Conservation (phyloP, 2,797 vertebrate species). For the Micrastur ruficollis region DNA sequence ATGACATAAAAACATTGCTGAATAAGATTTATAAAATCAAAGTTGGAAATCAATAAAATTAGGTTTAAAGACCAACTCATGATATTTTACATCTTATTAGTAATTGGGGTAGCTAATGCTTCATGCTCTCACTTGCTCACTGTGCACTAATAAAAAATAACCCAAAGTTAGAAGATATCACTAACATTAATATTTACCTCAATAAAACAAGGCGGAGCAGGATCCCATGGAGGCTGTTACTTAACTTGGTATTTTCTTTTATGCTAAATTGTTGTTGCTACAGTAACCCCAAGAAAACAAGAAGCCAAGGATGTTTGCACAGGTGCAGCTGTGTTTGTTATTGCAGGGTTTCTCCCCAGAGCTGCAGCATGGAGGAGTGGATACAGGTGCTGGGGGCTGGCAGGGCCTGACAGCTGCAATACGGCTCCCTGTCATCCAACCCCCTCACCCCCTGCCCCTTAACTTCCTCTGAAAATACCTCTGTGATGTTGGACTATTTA, state of each 20-base stretch:
- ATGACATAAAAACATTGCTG: neutral
- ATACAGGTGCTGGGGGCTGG: neutral
- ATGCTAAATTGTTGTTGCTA: neutral
- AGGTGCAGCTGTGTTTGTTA: neutral
- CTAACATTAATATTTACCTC: neutral
- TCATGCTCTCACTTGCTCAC: neutral
- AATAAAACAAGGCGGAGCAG: neutral
- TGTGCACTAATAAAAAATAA: neutral
- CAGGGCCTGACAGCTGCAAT: neutral
- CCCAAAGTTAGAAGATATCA: neutral
- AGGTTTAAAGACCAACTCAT: neutral
- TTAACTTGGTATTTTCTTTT: neutral
- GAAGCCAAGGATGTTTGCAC: conserved; percentile 11
- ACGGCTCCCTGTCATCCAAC: fast-evolving
- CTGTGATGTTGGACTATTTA: neutral
- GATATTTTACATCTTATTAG: neutral
- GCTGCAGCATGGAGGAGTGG: neutral
- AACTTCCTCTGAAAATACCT: neutral
- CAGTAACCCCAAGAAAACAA: neutral
- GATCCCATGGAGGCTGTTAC: neutral
- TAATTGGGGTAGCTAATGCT: neutral
- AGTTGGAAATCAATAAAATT: neutral
- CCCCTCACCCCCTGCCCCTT: neutral
- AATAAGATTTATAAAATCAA: neutral
- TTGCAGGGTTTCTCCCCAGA: neutral